Evolutionary conservation across 2,888 invertebrate species (phyloP).

Genomic region (Alsophila aescularia): DNA sequence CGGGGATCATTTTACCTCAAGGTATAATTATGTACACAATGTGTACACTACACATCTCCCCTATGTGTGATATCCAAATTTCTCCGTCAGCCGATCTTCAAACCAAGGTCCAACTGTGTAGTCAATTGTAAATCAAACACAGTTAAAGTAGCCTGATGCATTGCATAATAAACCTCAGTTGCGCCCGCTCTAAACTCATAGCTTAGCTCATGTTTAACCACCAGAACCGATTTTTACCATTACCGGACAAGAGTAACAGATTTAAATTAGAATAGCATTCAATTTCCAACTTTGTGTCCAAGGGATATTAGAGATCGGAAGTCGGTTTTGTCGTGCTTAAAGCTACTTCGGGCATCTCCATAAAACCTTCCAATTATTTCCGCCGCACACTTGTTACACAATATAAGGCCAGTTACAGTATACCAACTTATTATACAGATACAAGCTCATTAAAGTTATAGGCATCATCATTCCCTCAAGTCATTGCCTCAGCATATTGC

Average conservation of each 20-base stretch:
- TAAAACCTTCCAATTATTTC: conserved; percentile 76
- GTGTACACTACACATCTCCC: too few relatives aligned
- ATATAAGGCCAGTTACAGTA: conserved; percentile 1
- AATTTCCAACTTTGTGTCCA: conserved; percentile 47
- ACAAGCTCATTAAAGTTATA: too few relatives aligned
- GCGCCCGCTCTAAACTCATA: conserved; percentile 38
- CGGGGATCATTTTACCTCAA: too few relatives aligned
- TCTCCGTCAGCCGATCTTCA: too few relatives aligned
- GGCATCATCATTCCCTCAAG: too few relatives aligned
- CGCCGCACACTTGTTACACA: conserved; percentile 41
- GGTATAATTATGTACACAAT: too few relatives aligned
- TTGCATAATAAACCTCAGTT: conserved; percentile 1
- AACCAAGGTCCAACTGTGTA: too few relatives aligned
- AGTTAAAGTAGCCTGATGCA: conserved; percentile 47
- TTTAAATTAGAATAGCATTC: conserved; percentile 45
- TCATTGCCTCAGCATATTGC: too few relatives aligned
- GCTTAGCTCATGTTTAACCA: conserved; percentile 60
- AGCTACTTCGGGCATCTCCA: conserved; percentile 55
- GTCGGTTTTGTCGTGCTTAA: conserved; percentile 35
- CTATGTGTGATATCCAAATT: too few relatives aligned
- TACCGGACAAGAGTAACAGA: conserved; percentile 44
- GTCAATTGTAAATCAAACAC: too few relatives aligned
- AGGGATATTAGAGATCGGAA: conserved; percentile 41
- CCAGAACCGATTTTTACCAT: conserved; percentile 57
- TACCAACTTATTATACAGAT: background rate